Conservation (phyloP, 2,113 vertebrate species). For the Alces alces region DNA sequence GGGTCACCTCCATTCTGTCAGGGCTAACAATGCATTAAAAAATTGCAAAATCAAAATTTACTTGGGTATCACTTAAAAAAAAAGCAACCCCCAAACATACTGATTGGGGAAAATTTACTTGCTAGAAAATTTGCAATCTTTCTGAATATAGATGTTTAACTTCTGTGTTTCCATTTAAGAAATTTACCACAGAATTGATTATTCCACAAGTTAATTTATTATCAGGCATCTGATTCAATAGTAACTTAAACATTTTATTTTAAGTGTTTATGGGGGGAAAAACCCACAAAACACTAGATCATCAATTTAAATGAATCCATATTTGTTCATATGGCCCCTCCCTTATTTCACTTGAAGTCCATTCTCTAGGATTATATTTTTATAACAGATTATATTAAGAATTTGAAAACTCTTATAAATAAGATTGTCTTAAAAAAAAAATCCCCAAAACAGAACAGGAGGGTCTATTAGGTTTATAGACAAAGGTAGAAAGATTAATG, state of each 20-base stretch:
- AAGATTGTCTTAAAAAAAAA: background rate
- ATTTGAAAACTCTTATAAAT: slow-evolving; percentile 8
- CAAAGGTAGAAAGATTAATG: slow-evolving; percentile 50
- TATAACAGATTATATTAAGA: background rate
- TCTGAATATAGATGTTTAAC: background rate
- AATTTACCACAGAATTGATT: background rate
- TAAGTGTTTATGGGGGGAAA: background rate
- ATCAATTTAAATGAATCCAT: background rate
- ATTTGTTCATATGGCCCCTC: background rate
- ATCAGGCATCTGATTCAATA: background rate
- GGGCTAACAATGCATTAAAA: background rate
- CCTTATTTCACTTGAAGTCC: slow-evolving; percentile 1
- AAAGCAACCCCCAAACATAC: background rate
- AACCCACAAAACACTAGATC: background rate
- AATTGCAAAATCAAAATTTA: slow-evolving; percentile 3
- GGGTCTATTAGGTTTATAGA: slow-evolving; percentile 14
- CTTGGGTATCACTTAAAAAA: background rate
- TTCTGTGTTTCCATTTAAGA: background rate
- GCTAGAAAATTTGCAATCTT: background rate
- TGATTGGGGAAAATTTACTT: background rate
- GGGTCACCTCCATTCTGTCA: background rate
- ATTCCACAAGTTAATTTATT: background rate
- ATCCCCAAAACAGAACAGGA: background rate
- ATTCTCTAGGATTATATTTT: slow-evolving; percentile 18
- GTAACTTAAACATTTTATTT: background rate